These are phyloP conservation scores for Melospiza melodia DNA, from an alignment of 2,113 vertebrate species.

Conservation along the genomic window DNA sequence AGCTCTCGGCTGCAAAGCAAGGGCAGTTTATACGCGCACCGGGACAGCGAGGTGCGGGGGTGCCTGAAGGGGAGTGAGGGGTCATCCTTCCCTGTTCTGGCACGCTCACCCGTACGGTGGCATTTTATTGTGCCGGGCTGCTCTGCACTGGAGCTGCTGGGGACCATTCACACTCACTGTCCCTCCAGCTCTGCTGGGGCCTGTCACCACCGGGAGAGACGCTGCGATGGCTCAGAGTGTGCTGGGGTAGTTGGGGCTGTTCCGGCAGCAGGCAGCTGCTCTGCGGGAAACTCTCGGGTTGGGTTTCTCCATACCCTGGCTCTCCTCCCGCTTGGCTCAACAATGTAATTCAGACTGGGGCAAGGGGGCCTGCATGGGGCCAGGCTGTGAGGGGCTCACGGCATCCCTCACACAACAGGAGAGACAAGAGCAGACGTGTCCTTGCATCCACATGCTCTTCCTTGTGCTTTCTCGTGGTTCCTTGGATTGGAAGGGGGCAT, in stretches of 20 bases:
- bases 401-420: fast-evolving
- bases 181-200: neutral
- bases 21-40: neutral
- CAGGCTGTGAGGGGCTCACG: fast-evolving
- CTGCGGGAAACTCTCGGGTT: neutral
- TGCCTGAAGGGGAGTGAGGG: fast-evolving
- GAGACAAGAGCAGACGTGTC: neutral
- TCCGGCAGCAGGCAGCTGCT: neutral
- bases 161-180: fast-evolving
- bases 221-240: neutral
- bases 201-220: neutral
- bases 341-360: neutral
- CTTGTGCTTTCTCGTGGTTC: neutral
- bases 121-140: neutral
- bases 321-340: neutral
- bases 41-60: neutral
- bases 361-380: neutral
- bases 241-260: neutral
- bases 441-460: neutral
- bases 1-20: neutral
- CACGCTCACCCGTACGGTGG: neutral
- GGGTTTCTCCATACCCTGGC: neutral
- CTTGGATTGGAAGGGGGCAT: neutral
- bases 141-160: neutral
- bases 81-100: neutral